phyloP scores from a whole-genome alignment of 2,888 invertebrate species.

The Troides helena region DNA sequence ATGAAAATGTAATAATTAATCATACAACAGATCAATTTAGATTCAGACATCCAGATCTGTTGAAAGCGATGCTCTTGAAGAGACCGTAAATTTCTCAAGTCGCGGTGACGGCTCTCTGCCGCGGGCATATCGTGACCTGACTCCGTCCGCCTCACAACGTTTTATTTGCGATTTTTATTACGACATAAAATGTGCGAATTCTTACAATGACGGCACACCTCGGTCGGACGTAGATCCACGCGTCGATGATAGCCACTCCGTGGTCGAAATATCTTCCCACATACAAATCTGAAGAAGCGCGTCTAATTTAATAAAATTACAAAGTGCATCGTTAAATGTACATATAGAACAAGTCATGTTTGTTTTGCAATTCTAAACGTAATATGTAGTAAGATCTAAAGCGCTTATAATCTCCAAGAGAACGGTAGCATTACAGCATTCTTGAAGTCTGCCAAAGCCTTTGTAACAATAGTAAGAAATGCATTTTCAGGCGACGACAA shows the following conservation, averaged over 20 bases:
- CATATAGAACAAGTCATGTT: too few species aligned
- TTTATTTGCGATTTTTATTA: conserved; percentile 77
- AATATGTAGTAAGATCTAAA: not conserved
- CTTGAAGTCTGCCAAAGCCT: not conserved
- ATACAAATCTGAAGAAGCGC: not conserved
- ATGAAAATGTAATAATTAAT: conserved; percentile 18
- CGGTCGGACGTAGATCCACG: conserved; percentile 72
- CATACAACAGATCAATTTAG: conserved; percentile 42
- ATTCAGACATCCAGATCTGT: conserved; percentile 43
- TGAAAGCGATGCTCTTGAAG: conserved; percentile 52
- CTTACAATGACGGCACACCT: conserved; percentile 62
- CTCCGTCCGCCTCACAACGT: conserved; percentile 63
- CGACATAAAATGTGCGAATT: conserved; percentile 73
- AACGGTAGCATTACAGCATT: conserved; percentile 12
- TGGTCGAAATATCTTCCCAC: conserved; percentile 42
- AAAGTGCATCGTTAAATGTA: too few species aligned
- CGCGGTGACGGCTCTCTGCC: conserved; percentile 67
- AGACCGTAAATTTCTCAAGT: conserved; percentile 68
- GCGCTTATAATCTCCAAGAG: not conserved
- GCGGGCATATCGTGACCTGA: conserved; percentile 72
- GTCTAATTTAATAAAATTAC: too few species aligned
- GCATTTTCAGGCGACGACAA: conserved; percentile 48
- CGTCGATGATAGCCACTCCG: conserved; percentile 71
- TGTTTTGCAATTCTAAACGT: not conserved
- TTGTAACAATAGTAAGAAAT: conserved; percentile 37